Evolutionary conservation across 2,113 vertebrate genomes (phyloP).

Genomic region (Accipiter virgatus): DNA sequence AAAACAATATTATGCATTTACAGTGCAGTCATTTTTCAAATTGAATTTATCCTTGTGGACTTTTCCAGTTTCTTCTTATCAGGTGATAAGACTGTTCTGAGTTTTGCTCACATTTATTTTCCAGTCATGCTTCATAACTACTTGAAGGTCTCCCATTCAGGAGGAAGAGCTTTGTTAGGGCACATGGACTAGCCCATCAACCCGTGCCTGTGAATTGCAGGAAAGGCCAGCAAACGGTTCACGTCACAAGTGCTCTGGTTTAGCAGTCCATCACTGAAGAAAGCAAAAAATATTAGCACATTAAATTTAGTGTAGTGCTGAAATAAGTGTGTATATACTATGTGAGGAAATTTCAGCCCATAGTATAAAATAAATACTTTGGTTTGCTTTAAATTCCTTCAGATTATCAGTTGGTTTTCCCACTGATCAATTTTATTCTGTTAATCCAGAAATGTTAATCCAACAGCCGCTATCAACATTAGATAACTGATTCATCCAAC

Average conservation of each 20-base stretch:
- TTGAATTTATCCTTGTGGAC: conserved; percentile 26
- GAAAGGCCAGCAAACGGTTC: not conserved
- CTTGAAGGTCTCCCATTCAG: not conserved
- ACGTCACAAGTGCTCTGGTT: not conserved
- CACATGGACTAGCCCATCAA: not conserved
- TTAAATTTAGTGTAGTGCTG: not conserved
- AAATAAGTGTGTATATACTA: not conserved
- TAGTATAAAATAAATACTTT: not conserved
- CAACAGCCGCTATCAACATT: not conserved
- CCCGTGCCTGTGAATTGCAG: not conserved
- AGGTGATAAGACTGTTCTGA: not conserved
- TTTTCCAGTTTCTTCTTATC: conserved; percentile 17
- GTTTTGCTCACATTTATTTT: conserved; percentile 26
- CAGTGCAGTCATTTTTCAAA: conserved; percentile 46
- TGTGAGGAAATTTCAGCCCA: not conserved
- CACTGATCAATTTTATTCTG: not conserved
- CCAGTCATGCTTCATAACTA: not conserved
- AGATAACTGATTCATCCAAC: not conserved
- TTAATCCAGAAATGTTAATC: not conserved
- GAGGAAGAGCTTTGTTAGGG: not conserved
- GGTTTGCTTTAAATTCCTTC: not conserved
- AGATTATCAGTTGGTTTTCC: not conserved
- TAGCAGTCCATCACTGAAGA: not conserved
- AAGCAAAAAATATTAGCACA: not conserved
- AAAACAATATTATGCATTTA: conserved; percentile 48